Base-by-base conservation (phyloP, 2,888 invertebrate species). In the Baccha elongata region DNA sequence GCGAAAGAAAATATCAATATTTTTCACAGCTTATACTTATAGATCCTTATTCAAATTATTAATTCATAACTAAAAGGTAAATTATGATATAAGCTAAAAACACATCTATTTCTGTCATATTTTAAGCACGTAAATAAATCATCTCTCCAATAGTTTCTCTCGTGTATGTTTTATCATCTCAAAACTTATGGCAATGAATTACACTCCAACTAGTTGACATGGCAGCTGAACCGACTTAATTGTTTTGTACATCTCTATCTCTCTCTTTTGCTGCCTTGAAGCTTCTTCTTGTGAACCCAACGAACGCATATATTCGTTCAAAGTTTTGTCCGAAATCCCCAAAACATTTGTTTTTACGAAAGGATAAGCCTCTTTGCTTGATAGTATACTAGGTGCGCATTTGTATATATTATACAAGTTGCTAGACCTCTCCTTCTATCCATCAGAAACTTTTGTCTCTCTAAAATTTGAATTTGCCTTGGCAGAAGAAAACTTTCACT, bases 171-270 rank as follows among this genome's bases (percentile, higher is more conserved):
- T 60, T 60, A 60, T 60, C 60, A 29, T 42, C 44, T 44, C 17
- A 44, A 52, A n/a, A 52, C 50, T 53, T 53, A 55, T 69, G 69
- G 15, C 58, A 58, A 55, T 46, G 44, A 69, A 69, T 69, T 69
- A 46, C 35, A 32, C 50, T 44, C n/a, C 53, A 62, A 75, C 68
- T 53, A 69, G 60, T 69, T 75, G 37, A 75, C 76, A 71, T 64
- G 75, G 21, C 69, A 69, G 69, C 75, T 76, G 42, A 76, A 55
- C 53, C 46, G 40, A 76, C 62, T 76, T 71, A 71, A 76, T 76
- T 76, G 62, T 76, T 76, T 76, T 48, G 53, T 23, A 55, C 32
- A 19, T 23, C 10, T 50, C 17, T 21, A 26, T 21, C 1, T 8
- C 50, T 21, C 53, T 11, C 5, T 15, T 15, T n/a, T 0, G 8